These are phyloP conservation scores for Sebastes iracundus DNA, from an alignment of 2,797 vertebrate genomes.

Conservation along the genomic window DNA sequence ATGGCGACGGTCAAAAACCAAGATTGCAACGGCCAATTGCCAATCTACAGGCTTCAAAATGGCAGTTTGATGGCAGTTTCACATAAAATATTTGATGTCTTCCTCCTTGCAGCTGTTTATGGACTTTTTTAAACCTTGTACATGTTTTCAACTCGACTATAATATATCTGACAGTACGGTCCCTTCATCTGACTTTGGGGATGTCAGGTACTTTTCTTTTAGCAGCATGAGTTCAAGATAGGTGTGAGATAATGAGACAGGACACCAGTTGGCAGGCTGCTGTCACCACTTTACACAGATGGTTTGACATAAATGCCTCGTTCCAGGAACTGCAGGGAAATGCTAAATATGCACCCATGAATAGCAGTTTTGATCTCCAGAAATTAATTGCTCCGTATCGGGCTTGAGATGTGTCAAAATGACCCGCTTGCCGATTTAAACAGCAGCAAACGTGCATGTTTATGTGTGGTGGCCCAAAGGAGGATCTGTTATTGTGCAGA, in stretches of 20 bases:
- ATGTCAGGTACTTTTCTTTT: slow-evolving; percentile 24
- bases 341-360: slow-evolving; percentile 17
- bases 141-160: neutral
- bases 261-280: slow-evolving; percentile 32
- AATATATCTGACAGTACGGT: neutral
- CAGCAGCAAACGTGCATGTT: neutral
- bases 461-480: neutral
- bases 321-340: slow-evolving; percentile 25
- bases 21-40: too few species aligned
- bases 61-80: too few species aligned
- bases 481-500: neutral
- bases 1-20: too few species aligned
- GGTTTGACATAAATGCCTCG: slow-evolving; percentile 36
- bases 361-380: neutral
- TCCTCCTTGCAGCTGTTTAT: too few species aligned
- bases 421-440: slow-evolving; percentile 12
- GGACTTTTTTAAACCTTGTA: too few species aligned
- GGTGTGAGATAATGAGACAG: slow-evolving; percentile 55
- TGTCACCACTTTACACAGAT: slow-evolving; percentile 30
- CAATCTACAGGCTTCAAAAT: too few species aligned
- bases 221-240: slow-evolving; percentile 11
- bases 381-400: slow-evolving; percentile 16
- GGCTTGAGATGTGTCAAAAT: slow-evolving; percentile 21
- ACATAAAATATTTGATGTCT: too few species aligned
- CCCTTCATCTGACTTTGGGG: slow-evolving; percentile 25